Evolutionary conservation across 1,140 invertebrate genomes (phyloP), one percentile per base, ranked within the genome.

Genomic region (Aphis craccivora): DNA sequence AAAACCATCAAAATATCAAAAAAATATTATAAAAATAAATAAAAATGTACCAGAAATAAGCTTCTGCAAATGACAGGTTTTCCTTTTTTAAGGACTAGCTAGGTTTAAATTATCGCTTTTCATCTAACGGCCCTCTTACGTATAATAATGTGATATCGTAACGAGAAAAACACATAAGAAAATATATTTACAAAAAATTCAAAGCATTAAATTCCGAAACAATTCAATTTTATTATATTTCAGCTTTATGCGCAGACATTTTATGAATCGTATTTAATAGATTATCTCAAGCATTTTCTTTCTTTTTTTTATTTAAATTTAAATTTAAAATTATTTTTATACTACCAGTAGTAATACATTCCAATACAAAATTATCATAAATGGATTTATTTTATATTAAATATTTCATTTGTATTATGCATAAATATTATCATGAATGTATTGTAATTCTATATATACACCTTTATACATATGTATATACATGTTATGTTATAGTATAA

Each of bases 191-290:
- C 60, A n/a, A 76, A 76, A 76, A n/a, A 35, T 76, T 67, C 60
- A n/a, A 76, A 76, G n/a, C 30, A 76, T 76, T 76, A 76, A 76
- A 76, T 76, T 76, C 30, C 60, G 14, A 76, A 30, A 76, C 60
- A 76, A 76, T 76, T 76, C 60, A 76, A 76, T 76, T 76, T 76
- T 76, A 76, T 76, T n/a, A 76, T 76, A 76, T 76, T 76, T n/a
- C 30, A 14, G 30, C 60, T 18, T 76, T 76, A n/a, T 14, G 30
- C 60, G 14, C 60, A 76, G 30, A 76, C 60, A 76, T 76, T 76
- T n/a, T 76, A 76, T n/a, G 60, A 76, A 76, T 76, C 14, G n/a
- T 76, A 22, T 76, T 76, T 76, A 76, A 76, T 76, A 76, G 60
- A 76, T 76, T 18, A n/a, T 76, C 14, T n/a, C 30, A 76, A 76